These are phyloP conservation scores for Bergia sp. DNA, from an alignment of 92 coral and sea anemone species.

Conservation along the genomic window DNA sequence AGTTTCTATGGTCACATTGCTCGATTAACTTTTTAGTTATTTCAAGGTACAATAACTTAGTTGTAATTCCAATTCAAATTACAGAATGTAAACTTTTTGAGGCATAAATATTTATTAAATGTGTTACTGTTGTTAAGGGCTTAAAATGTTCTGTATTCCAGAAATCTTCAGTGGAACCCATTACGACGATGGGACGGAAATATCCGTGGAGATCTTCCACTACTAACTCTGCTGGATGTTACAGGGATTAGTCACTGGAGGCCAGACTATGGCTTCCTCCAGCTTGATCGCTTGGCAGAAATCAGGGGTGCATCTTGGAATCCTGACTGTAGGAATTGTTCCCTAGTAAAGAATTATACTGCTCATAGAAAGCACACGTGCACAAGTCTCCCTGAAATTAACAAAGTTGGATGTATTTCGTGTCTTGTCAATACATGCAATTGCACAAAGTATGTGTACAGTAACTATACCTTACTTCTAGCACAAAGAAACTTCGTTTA, in stretches of 20 bases:
- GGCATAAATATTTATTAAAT: too few species aligned
- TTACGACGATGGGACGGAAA: conserved; percentile 35
- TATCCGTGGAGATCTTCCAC: conserved; percentile 24
- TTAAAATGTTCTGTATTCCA: not conserved
- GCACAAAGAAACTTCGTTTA: conserved; percentile 25
- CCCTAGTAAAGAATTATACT: conserved; percentile 10
- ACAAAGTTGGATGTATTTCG: not conserved
- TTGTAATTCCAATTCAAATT: too few species aligned
- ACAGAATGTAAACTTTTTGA: too few species aligned
- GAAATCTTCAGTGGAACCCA: conserved; percentile 47
- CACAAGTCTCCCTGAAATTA: not conserved
- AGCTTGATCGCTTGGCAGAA: conserved; percentile 7
- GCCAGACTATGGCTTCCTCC: conserved; percentile 11
- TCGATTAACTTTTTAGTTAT: too few species aligned
- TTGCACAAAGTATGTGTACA: conserved; percentile 24
- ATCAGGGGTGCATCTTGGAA: conserved; percentile 40
- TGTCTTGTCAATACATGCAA: not conserved
- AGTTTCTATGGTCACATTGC: too few species aligned
- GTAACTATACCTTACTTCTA: conserved; percentile 4
- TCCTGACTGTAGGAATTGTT: conserved; percentile 5
- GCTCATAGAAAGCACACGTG: not conserved
- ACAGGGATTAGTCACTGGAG: conserved; percentile 36
- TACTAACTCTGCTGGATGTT: conserved; percentile 14
- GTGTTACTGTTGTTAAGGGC: not conserved
- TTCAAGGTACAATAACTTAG: too few species aligned